Evolutionary conservation across 2,888 invertebrate genomes (phyloP), one percentile per base, ranked within the genome.

Genomic region (Coelopa pilipes): DNA sequence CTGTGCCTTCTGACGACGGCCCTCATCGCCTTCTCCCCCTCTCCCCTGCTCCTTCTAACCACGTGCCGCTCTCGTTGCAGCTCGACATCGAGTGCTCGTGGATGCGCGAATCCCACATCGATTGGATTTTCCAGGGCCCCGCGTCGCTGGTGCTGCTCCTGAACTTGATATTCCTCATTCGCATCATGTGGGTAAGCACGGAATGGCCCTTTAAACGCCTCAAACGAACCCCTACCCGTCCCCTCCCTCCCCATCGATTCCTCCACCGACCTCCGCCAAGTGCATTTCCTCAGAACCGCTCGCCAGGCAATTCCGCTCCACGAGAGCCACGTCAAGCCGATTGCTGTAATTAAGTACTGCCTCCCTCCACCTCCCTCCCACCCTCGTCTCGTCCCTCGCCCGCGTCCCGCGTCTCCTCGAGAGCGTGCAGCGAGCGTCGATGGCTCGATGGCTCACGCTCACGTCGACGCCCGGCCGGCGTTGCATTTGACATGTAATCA

Each of bases 61-160:
- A 34, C 4, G 34, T 34, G 4, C 7, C 34, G 19, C 21, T 70
- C 10, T 19, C 11, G 47, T 70, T 76, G 9, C 74, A 90, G 81
- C 79, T 86, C 74, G 86, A 89, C 76, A 90, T 90, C 77, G 89
- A 92, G 85, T 94, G 96, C 83, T 89, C 92, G 0, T 96, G 94
- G 95, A 93, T 96, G 90, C 90, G 92, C 79, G 91, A 92, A 77
- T 92, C 94, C 85, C 89, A 90, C 68, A 93, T 93, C 76, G 96
- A 97, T 87, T 97, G 95, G 94, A 93, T 97, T 79, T 94, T 93
- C 86, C 93, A 95, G 85, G 92, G 91, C 0, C 96, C 97, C 0
- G 93, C 95, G 0, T 90, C 96, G 70, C 87, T 91, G 67, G 95
- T 96, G 11, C 90, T 97, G 50, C 90, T 92, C 57, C 90, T 95